These are phyloP conservation scores for Oikopleura dioica DNA, from an alignment of 23 tunicate genomes.

Conservation along the genomic window DNA sequence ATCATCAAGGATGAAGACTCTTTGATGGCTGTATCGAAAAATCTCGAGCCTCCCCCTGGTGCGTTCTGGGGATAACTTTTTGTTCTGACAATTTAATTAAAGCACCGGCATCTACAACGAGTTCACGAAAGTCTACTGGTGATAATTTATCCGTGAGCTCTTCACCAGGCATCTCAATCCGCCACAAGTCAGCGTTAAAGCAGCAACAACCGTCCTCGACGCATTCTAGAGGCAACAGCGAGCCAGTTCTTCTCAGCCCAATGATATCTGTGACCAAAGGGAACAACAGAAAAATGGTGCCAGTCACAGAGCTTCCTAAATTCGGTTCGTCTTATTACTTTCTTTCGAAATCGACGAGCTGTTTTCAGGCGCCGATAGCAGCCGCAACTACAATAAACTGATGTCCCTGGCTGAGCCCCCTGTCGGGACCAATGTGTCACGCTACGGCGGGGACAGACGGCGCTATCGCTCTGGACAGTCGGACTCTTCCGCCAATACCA, in stretches of 20 bases:
- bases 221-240: neutral
- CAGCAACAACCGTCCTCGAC: too few species aligned
- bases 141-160: neutral
- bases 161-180: neutral
- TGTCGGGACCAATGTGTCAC: neutral
- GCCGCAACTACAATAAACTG: neutral
- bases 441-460: neutral
- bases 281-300: neutral
- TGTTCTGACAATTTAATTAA: neutral
- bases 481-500: neutral
- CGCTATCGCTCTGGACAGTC: neutral
- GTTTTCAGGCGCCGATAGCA: neutral
- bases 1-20: constrained; percentile 53
- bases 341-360: neutral
- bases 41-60: constrained; percentile 43
- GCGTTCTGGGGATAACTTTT: neutral
- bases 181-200: neutral
- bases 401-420: neutral
- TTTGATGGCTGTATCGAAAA: constrained; percentile 56
- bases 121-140: neutral
- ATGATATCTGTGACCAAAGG: neutral
- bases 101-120: neutral
- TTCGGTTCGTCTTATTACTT: neutral
- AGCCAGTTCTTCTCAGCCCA: neutral
- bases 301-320: neutral